Evolutionary conservation across 2,888 invertebrate species (phyloP).

Genomic region (Drosophila mercatorum): DNA sequence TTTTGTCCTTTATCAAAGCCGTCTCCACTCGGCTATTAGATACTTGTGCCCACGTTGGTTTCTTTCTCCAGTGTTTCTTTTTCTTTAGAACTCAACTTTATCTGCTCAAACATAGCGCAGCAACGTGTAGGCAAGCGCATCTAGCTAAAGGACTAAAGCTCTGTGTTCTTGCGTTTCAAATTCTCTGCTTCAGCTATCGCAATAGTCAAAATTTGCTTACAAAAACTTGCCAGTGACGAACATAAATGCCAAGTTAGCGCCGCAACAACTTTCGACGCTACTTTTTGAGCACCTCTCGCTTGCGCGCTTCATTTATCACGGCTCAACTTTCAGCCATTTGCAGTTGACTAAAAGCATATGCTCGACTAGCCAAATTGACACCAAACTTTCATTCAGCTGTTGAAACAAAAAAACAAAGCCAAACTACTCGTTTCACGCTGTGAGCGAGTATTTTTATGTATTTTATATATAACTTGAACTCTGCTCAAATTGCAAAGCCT

Average conservation of each 20-base stretch:
- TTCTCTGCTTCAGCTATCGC: too few relatives aligned
- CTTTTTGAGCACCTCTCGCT: background rate
- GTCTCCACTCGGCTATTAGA: too few relatives aligned
- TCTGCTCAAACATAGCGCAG: background rate
- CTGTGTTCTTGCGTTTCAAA: too few relatives aligned
- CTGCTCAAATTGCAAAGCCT: background rate
- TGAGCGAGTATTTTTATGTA: background rate
- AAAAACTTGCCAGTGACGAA: too few relatives aligned
- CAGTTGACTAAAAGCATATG: slow-evolving; percentile 6
- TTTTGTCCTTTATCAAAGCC: too few relatives aligned
- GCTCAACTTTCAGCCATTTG: slow-evolving; percentile 5
- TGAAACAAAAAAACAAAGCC: background rate
- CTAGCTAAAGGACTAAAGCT: too few relatives aligned
- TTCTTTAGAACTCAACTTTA: background rate
- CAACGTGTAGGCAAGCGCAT: too few relatives aligned
- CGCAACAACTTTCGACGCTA: background rate
- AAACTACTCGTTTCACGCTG: background rate
- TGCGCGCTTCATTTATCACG: slow-evolving; percentile 6
- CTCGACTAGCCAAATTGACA: slow-evolving; percentile 1
- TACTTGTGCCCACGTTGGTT: background rate
- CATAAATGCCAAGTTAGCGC: background rate
- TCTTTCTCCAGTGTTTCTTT: background rate
- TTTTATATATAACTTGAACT: background rate
- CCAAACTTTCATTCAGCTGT: background rate
- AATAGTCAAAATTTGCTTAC: too few relatives aligned